These are phyloP conservation scores for Aphelenchoides besseyi DNA, from an alignment of 1,140 invertebrate genomes.

Conservation along the genomic window DNA sequence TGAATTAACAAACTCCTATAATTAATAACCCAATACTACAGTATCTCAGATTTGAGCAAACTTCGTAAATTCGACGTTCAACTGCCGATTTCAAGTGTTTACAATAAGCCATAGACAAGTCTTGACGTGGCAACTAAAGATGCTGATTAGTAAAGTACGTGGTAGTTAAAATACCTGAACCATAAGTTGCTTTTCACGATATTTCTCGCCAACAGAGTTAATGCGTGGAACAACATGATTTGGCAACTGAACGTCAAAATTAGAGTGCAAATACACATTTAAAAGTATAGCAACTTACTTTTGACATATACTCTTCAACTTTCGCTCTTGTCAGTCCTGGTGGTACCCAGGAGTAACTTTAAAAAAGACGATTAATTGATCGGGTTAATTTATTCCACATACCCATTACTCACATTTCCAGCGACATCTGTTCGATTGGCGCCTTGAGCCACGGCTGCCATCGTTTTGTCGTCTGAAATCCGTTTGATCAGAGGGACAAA, in stretches of 20 bases:
- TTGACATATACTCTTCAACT: conserved; percentile 73
- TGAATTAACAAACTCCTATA: conserved; percentile 79
- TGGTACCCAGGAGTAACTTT: conserved; percentile 62
- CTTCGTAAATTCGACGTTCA: conserved; percentile 56
- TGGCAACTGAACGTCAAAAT: background rate
- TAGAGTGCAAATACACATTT: conserved; percentile 66
- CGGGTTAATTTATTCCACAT: too few species aligned
- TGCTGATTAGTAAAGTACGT: conserved; percentile 74
- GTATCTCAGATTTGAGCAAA: conserved; percentile 65
- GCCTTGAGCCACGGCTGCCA: conserved; percentile 39
- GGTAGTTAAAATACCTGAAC: conserved; percentile 73
- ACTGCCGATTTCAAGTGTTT: conserved; percentile 71
- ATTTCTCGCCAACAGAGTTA: conserved; percentile 74
- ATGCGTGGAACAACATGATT: conserved; percentile 69
- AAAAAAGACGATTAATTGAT: too few species aligned
- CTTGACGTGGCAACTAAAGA: conserved; percentile 81
- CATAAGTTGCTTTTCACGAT: conserved; percentile 77
- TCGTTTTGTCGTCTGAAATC: conserved; percentile 27
- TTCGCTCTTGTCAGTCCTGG: conserved; percentile 56
- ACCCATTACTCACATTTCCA: conserved; percentile 49
- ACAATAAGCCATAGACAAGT: conserved; percentile 82
- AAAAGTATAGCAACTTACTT: conserved; percentile 74
- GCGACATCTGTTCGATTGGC: conserved; percentile 12
- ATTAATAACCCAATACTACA: background rate
- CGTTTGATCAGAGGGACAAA: background rate